These are phyloP conservation scores for Alces alces DNA, from an alignment of 2,113 vertebrate species.

Conservation along the genomic window DNA sequence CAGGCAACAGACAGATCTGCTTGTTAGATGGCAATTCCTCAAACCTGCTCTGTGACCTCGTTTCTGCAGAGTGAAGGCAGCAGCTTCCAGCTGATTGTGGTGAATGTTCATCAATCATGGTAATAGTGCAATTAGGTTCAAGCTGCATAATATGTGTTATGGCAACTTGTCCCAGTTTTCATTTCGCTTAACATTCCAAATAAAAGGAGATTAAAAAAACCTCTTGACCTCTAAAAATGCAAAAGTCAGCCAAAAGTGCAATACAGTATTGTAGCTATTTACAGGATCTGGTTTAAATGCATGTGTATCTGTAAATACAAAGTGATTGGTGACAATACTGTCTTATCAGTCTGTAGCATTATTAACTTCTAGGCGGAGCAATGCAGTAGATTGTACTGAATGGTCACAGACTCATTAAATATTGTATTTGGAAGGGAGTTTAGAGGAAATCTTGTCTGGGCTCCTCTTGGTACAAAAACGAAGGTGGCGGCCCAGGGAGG, in stretches of 20 bases:
- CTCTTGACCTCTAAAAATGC: conserved; percentile 39
- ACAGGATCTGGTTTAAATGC: conserved; percentile 43
- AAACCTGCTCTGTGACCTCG: conserved; percentile 41
- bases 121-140: conserved; percentile 47
- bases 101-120: conserved; percentile 13
- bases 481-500: not conserved
- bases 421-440: not conserved
- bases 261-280: conserved; percentile 47
- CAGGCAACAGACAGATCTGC: conserved; percentile 2
- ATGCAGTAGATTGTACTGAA: not conserved
- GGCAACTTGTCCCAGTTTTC: conserved; percentile 49
- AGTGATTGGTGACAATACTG: not conserved
- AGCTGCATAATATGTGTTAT: conserved; percentile 34
- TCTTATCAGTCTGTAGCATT: conserved; percentile 20
- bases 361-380: not conserved
- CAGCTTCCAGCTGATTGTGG: conserved; percentile 46
- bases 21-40: not conserved
- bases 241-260: conserved; percentile 32
- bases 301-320: conserved; percentile 52
- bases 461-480: not conserved
- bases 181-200: conserved; percentile 48
- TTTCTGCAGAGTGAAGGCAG: conserved; percentile 45
- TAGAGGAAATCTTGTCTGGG: not conserved
- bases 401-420: not conserved
- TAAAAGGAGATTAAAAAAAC: not conserved